Evolutionary conservation across 92 coral and sea anemone genomes (phyloP), one percentile per base, ranked within the genome.

Genomic region (Isaurus tuberculatus): DNA sequence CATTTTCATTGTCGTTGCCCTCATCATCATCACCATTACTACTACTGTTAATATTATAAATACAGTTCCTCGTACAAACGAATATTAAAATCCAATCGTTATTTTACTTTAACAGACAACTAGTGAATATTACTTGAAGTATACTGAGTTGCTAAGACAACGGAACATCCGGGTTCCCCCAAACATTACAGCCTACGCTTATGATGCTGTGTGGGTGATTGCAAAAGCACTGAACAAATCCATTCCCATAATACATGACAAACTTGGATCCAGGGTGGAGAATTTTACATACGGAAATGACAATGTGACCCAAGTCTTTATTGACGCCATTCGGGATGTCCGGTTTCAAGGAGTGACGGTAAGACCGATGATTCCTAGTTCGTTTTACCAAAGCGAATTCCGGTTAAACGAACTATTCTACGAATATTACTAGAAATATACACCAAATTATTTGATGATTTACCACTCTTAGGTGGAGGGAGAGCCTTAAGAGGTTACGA

Each of bases 181-280:
- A 10, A 87, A 90, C 72, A 88, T 89, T 25, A 94, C 98, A 8
- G 92, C 97, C 19, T 95, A 95, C 73, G 85, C 98, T 13, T 95
- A 95, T 72, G 98, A 95, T 55, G 98, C 97, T 3, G 83, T 93
- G 28, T 95, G 98, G 98, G 89, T 89, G 1, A 87, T 93, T 48
- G 98, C 98, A 15, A 91, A 81, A 0, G 89, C 94, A 9, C 89
- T 95, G 63, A 93, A 91, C 77, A 75, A 86, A 57, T 88, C 97
- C 0, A 78, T 90, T 42, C 89, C 94, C 29, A 57, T 46, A 5
- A 58, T 92, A 23, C 42, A 83, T 15, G 19, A 22, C 34, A 53
- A 34, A 23, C 71, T 86, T 49, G 86, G 90, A 25, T 73, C 83
- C 9, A 23, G 82, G 10, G 66, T 88, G 32, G 89, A 83, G 75